phyloP scores from a whole-genome alignment of 2,113 vertebrate species.

The Vicugna pacos region DNA sequence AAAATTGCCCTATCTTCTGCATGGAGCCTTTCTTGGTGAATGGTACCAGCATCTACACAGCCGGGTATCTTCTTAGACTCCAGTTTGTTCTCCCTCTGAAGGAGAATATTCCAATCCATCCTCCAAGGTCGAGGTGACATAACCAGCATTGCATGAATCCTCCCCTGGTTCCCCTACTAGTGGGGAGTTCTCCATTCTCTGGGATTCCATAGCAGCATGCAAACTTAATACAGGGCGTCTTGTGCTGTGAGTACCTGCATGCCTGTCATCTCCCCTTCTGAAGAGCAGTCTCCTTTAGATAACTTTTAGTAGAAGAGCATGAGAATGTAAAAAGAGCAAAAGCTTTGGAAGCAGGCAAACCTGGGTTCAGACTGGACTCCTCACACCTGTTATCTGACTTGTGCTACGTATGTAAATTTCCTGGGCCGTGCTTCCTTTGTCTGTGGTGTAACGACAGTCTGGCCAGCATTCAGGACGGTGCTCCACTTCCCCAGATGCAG shows the following conservation, averaged over 20 bases:
- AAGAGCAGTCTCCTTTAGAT: not conserved
- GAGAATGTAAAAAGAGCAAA: not conserved
- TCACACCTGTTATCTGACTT: not conserved
- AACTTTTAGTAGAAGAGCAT: not conserved
- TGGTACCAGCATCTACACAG: not conserved
- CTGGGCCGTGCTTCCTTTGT: not conserved
- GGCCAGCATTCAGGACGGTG: not conserved
- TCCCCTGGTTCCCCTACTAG: not conserved
- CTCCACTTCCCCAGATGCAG: not conserved
- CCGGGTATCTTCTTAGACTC: not conserved
- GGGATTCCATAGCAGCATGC: not conserved
- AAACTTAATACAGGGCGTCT: not conserved
- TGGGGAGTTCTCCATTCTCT: not conserved
- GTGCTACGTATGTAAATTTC: not conserved
- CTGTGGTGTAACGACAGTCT: not conserved
- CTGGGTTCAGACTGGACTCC: not conserved
- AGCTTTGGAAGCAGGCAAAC: not conserved
- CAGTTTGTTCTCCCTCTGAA: not conserved
- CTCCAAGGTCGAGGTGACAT: not conserved
- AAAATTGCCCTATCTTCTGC: not conserved
- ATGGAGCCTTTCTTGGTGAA: not conserved
- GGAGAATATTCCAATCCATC: not conserved
- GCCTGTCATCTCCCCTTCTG: not conserved
- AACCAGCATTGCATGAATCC: not conserved
- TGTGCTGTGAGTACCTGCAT: not conserved